Evolutionary conservation across 2,888 invertebrate species (phyloP), one percentile per base, ranked within the genome.

Genomic region (Aphidoletes aphidimyza): DNA sequence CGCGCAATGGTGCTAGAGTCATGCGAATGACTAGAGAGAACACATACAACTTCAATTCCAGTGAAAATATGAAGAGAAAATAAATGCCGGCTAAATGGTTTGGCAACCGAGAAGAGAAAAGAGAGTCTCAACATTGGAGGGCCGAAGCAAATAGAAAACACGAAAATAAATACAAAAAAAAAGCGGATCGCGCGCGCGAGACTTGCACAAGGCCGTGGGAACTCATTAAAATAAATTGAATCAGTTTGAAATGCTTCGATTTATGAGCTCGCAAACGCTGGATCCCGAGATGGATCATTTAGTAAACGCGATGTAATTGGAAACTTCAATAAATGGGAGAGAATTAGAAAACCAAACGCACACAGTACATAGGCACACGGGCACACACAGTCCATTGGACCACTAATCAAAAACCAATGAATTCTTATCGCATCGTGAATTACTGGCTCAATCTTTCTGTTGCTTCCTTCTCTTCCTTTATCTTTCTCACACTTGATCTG

Each of bases 161-260:
- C 34, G 69, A 69, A 69, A 69, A 69, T 30, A 69, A 69, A 69
- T 69, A 69, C 26, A 69, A n/a, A n/a, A n/a, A n/a, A n/a, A n/a
- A n/a, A n/a, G n/a, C n/a, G n/a, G n/a, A n/a, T n/a, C n/a, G n/a
- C n/a, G n/a, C n/a, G n/a, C n/a, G n/a, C n/a, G 69, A 17, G 34
- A 14, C 69, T 69, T 30, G 34, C 14, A 81, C 81, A 37, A 36
- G 37, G 81, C 81, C 81, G 81, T 81, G 81, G 81, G 81, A 81
- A 81, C 81, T 81, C 81, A 81, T 81, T 81, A 81, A 37, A 81
- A 81, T 81, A 81, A 81, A 81, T 81, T 81, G 81, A 81, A 81
- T 81, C 81, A 81, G 81, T 81, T 81, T 36, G 37, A 37, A 8
- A n/a, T n/a, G n/a, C n/a, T 37, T 81, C 81, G 37, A 81, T 81